Evolutionary conservation across 1,140 invertebrate genomes (phyloP).

Genomic region (Penaeus japonicus): DNA sequence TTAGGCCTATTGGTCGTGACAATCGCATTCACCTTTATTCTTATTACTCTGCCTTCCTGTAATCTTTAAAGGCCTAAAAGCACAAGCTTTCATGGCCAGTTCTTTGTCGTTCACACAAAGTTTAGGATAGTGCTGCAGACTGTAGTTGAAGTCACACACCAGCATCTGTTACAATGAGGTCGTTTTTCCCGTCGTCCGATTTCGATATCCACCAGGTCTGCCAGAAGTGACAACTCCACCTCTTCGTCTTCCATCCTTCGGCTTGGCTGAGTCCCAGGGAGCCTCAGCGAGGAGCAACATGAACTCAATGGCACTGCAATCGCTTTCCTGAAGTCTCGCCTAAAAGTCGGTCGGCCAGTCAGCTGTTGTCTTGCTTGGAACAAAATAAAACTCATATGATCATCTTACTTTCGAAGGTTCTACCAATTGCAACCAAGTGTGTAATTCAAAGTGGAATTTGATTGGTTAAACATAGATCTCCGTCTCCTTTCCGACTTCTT

Average conservation of each 20-base stretch:
- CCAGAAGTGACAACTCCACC: constrained; percentile 4
- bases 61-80: no score
- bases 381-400: no score
- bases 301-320: neutral
- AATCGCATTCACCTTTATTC: no score
- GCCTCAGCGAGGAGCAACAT: neutral
- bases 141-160: neutral
- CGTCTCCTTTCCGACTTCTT: neutral
- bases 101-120: no score
- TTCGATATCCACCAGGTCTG: constrained; percentile 24
- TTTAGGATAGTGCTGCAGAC: neutral
- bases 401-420: no score
- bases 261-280: neutral
- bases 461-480: neutral
- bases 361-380: neutral
- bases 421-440: neutral
- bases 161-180: constrained; percentile 29
- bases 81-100: no score
- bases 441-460: neutral
- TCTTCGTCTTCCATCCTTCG: constrained; percentile 17
- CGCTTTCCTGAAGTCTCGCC: neutral
- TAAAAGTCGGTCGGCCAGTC: neutral
- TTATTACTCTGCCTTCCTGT: no score
- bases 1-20: no score
- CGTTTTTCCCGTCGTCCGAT: constrained; percentile 39